Evolutionary conservation across 2,888 invertebrate species (phyloP).

Genomic region (Hipparchia sbordonii): DNA sequence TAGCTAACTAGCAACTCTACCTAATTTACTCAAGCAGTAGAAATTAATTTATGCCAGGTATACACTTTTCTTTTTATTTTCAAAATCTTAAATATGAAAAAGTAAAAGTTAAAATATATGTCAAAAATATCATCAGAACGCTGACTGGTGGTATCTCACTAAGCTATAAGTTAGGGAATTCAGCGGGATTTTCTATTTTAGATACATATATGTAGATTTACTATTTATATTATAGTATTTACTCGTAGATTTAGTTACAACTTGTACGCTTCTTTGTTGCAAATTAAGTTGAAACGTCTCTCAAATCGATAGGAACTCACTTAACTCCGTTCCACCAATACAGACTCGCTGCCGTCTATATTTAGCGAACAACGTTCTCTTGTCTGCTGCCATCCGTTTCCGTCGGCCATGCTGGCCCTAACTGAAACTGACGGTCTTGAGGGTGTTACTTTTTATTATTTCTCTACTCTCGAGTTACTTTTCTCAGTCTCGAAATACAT

Average conservation of each 20-base stretch:
- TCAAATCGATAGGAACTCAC: neutral
- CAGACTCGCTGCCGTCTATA: slow-evolving; percentile 56
- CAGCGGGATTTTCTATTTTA: too few relatives aligned
- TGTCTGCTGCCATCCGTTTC: slow-evolving; percentile 70
- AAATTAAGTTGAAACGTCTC: neutral
- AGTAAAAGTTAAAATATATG: too few relatives aligned
- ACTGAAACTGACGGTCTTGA: slow-evolving; percentile 35
- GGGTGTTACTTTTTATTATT: slow-evolving; percentile 34
- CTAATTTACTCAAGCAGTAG: too few relatives aligned
- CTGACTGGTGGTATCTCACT: too few relatives aligned
- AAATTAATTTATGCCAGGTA: too few relatives aligned
- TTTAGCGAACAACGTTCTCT: slow-evolving; percentile 77
- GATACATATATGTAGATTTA: too few relatives aligned
- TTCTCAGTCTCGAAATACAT: slow-evolving; percentile 13
- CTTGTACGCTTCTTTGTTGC: neutral
- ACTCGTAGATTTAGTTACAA: neutral
- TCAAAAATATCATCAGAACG: too few relatives aligned
- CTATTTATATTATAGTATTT: too few relatives aligned
- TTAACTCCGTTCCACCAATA: slow-evolving; percentile 30
- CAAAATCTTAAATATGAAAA: too few relatives aligned
- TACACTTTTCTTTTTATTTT: too few relatives aligned
- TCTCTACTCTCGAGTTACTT: slow-evolving; percentile 28
- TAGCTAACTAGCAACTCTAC: too few relatives aligned
- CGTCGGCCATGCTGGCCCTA: slow-evolving; percentile 54
- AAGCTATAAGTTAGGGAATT: too few relatives aligned